Conservation (phyloP, 2,113 vertebrate genomes). For the Australoheros scitulus region DNA sequence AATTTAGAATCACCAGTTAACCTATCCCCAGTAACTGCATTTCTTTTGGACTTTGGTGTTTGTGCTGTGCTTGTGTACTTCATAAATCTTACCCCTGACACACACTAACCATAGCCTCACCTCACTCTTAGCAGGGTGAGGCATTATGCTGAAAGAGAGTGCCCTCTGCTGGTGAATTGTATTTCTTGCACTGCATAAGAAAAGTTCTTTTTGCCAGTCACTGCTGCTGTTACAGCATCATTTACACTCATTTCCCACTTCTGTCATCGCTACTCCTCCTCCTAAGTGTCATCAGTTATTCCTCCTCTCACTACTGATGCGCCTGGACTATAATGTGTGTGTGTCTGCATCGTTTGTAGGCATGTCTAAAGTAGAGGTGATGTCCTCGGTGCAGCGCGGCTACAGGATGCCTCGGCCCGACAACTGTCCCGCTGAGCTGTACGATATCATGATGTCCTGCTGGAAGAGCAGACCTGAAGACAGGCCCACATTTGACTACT, state of each 20-base stretch:
- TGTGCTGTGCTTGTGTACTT: too few relatives aligned
- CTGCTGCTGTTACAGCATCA: background rate
- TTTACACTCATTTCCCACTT: background rate
- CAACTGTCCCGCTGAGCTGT: slow-evolving; percentile 86
- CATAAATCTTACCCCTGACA: background rate
- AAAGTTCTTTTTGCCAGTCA: background rate
- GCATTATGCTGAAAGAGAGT: background rate
- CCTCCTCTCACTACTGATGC: too few relatives aligned
- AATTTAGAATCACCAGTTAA: too few relatives aligned
- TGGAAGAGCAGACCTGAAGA: slow-evolving; percentile 89
- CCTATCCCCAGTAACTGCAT: too few relatives aligned
- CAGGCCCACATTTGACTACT: slow-evolving; percentile 92
- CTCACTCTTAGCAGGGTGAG: background rate
- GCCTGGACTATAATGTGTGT: too few relatives aligned
- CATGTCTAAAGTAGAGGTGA: slow-evolving; percentile 81
- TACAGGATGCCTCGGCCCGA: slow-evolving; percentile 89
- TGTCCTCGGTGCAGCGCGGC: slow-evolving; percentile 80
- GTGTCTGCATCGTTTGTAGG: slow-evolving; percentile 50
- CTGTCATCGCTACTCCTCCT: background rate
- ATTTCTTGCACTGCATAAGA: background rate
- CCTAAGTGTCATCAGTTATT: background rate
- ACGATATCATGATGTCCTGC: slow-evolving; percentile 87
- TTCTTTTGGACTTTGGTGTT: too few relatives aligned
- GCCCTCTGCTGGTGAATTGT: slow-evolving; percentile 16
- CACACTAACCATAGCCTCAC: background rate